Evolutionary conservation across 2,113 vertebrate species (phyloP).

Genomic region (Cheirogaleus medius): DNA sequence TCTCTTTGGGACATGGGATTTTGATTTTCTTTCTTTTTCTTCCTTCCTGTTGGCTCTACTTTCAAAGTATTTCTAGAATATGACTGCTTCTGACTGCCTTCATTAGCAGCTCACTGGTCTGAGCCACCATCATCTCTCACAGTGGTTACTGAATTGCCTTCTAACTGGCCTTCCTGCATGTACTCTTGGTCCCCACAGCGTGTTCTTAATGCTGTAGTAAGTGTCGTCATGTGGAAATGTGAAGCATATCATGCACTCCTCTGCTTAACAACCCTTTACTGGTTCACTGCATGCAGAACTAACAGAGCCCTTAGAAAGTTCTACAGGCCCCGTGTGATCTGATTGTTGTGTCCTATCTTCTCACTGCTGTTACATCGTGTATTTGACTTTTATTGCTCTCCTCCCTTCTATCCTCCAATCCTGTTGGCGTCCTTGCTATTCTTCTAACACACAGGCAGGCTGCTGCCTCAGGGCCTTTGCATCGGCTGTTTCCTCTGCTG

Average conservation of each 20-base stretch:
- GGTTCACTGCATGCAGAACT: neutral
- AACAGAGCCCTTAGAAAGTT: neutral
- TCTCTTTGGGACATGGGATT: neutral
- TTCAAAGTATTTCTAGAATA: neutral
- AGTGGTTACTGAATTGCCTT: neutral
- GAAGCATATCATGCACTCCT: neutral
- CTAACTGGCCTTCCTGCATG: neutral
- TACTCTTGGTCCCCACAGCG: neutral
- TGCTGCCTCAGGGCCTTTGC: neutral
- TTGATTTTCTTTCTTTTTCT: neutral
- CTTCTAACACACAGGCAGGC: neutral
- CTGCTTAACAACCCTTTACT: neutral
- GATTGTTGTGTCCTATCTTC: neutral
- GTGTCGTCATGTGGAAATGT: neutral
- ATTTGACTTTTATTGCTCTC: neutral
- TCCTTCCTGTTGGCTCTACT: neutral
- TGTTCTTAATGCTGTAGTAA: neutral
- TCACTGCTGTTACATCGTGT: neutral
- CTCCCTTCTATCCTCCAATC: neutral
- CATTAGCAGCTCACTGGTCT: neutral
- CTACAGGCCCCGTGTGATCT: neutral
- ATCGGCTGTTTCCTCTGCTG: neutral
- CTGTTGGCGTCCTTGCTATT: neutral
- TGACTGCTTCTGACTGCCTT: neutral
- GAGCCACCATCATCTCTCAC: neutral